Percentiles rank a stretch among this genome's conserved stretches.
Conservation (phyloP, 2,113 vertebrate genomes). For the Oncorhynchus nerka region DNA sequence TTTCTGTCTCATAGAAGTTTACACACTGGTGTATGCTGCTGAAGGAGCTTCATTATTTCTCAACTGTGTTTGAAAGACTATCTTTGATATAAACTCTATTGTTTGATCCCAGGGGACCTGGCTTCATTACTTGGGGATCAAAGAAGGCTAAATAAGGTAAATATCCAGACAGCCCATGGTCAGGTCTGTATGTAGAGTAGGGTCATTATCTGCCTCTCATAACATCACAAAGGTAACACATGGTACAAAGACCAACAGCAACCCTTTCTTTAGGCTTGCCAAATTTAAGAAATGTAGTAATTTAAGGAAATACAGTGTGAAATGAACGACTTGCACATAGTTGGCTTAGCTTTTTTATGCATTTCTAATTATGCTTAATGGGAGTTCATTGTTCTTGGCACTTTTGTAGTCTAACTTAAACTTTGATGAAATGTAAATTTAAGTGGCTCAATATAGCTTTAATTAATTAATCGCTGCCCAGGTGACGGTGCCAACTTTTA, state of each 20-base stretch:
- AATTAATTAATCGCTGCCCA: neutral
- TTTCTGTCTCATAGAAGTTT: neutral
- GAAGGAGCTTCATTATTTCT: constrained; percentile 1
- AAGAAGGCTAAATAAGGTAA: neutral
- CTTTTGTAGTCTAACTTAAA: neutral
- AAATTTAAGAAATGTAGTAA: neutral
- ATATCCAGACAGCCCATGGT: constrained; percentile 14
- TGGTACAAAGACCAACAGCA: neutral
- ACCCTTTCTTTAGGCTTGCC: neutral
- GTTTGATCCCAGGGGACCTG: neutral
- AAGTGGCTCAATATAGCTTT: neutral
- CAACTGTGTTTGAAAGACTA: neutral
- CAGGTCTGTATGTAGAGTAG: constrained; percentile 5
- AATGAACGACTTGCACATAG: neutral
- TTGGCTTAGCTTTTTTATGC: neutral
- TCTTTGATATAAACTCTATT: constrained; percentile 3
- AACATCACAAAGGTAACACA: constrained; percentile 3
- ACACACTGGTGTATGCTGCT: neutral
- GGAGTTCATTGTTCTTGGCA: neutral
- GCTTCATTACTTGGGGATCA: constrained; percentile 29
- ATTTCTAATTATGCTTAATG: neutral
- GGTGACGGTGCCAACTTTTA: neutral
- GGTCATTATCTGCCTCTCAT: neutral
- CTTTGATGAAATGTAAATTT: constrained; percentile 9
- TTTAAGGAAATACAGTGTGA: neutral